A percentile compares a stretch with the other conserved stretches of the same genome.
phyloP scores from a whole-genome alignment of 2,113 vertebrate genomes.

The Ochotona curzoniae region DNA sequence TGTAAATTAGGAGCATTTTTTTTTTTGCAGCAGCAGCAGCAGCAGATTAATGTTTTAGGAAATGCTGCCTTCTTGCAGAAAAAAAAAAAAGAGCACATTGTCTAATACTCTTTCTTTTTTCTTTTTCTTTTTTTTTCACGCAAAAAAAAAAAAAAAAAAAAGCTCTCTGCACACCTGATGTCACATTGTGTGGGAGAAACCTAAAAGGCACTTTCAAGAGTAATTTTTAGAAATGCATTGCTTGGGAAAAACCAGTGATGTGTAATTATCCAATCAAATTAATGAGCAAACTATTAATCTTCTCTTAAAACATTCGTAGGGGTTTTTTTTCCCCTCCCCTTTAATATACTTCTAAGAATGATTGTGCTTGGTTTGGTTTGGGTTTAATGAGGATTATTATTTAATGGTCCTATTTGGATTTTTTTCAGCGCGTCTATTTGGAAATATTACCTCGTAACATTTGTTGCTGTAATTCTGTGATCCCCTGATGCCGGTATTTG shows the following conservation, averaged over 20 bases:
- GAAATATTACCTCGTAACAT: constrained; percentile 68
- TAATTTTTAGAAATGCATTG: constrained; percentile 58
- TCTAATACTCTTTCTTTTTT: constrained; percentile 14
- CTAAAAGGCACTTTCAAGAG: constrained; percentile 70
- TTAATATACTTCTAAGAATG: constrained; percentile 72
- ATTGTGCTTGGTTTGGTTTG: constrained; percentile 64
- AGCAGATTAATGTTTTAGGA: constrained; percentile 80
- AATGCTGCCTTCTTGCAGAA: constrained; percentile 58
- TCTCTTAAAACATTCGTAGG: constrained; percentile 62
- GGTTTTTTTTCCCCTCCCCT: not conserved
- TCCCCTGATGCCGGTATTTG: constrained; percentile 62
- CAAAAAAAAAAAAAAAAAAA: constrained; percentile 46
- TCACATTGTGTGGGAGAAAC: not conserved
- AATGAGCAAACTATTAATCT: constrained; percentile 77
- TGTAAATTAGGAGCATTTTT: constrained; percentile 82
- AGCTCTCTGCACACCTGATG: constrained; percentile 54
- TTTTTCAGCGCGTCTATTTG: constrained; percentile 73
- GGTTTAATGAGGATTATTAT: constrained; percentile 74
- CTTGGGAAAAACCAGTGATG: constrained; percentile 54
- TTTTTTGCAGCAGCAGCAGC: constrained; percentile 69
- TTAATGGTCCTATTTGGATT: constrained; percentile 79
- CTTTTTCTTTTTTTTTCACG: constrained; percentile 66
- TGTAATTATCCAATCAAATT: constrained; percentile 78
- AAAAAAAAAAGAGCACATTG: constrained; percentile 49
- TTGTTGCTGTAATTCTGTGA: constrained; percentile 59